These are phyloP conservation scores for Euura saliciscinereae DNA, from an alignment of 1,140 invertebrate genomes.

Conservation along the genomic window DNA sequence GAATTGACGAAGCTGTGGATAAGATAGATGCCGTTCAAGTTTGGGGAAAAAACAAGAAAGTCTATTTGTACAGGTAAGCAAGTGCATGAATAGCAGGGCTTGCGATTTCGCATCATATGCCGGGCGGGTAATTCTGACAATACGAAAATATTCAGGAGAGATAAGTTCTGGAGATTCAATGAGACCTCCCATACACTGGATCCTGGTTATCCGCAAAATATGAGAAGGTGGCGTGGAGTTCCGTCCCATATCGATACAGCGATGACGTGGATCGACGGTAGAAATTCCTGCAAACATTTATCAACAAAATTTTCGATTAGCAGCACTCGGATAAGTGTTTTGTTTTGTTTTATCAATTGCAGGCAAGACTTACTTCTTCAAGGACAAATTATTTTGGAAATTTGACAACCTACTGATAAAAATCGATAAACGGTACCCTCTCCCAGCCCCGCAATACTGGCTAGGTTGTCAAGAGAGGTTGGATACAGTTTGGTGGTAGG, in stretches of 20 bases:
- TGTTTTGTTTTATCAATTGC: conserved; percentile 25
- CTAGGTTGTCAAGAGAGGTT: conserved; percentile 60
- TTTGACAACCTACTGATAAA: conserved; percentile 65
- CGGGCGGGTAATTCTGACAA: background rate
- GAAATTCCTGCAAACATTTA: conserved; percentile 46
- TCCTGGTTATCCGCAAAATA: conserved; percentile 69
- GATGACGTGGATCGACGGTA: conserved; percentile 68
- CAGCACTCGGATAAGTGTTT: background rate
- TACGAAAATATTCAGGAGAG: conserved; percentile 58
- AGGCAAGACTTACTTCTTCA: conserved; percentile 70
- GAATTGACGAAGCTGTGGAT: conserved; percentile 67
- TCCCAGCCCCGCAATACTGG: conserved; percentile 65
- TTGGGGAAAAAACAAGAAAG: conserved; percentile 64
- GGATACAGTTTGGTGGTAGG: conserved; percentile 26
- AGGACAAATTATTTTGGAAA: conserved; percentile 66
- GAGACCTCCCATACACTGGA: conserved; percentile 65
- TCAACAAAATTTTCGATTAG: conserved; percentile 34
- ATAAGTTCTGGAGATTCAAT: conserved; percentile 74
- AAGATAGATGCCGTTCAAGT: conserved; percentile 74
- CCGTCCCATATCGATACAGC: conserved; percentile 69
- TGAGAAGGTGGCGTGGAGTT: conserved; percentile 71
- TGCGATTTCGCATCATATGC: too few species aligned
- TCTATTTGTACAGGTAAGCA: conserved; percentile 60
- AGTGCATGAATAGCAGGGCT: background rate
- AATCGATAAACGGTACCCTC: conserved; percentile 59